These are phyloP conservation scores for Actinernus sp. DNA, from an alignment of 92 coral and sea anemone genomes.

Conservation along the genomic window DNA sequence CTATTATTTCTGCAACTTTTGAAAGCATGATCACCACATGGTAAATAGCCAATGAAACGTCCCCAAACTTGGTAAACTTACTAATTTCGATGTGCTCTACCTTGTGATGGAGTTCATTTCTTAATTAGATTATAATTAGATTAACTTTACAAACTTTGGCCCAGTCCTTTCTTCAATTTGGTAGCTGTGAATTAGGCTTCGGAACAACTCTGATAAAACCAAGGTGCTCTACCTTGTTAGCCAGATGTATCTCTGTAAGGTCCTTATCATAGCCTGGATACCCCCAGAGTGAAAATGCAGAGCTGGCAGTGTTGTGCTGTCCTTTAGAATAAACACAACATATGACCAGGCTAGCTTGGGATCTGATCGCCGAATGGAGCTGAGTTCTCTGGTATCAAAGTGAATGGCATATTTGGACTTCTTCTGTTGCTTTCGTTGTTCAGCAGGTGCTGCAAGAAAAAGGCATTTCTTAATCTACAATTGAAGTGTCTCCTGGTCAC, in stretches of 20 bases:
- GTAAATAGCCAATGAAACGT: no score
- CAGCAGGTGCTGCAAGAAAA: slow-evolving; percentile 23
- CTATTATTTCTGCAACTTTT: no score
- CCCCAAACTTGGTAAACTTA: no score
- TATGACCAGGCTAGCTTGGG: slow-evolving; percentile 97
- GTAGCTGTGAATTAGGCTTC: no score
- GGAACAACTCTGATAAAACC: background rate
- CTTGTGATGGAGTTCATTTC: no score
- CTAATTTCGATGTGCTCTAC: no score
- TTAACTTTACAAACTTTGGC: no score
- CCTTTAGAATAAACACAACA: slow-evolving; percentile 92
- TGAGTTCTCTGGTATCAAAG: slow-evolving; percentile 81
- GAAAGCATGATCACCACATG: no score
- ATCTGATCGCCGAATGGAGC: slow-evolving; percentile 94
- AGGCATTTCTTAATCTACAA: background rate
- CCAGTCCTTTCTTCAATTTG: no score
- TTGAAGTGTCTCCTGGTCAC: background rate
- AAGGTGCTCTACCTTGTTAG: slow-evolving; percentile 62
- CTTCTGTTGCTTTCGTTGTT: slow-evolving; percentile 26
- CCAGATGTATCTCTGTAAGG: slow-evolving; percentile 93
- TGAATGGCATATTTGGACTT: slow-evolving; percentile 82
- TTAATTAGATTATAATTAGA: no score
- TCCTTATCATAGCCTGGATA: slow-evolving; percentile 84
- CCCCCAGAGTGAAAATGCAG: slow-evolving; percentile 97
- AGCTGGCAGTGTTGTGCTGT: slow-evolving; percentile 94